Conservation (phyloP, 2,113 vertebrate species). For the Oostethus manadensis region DNA sequence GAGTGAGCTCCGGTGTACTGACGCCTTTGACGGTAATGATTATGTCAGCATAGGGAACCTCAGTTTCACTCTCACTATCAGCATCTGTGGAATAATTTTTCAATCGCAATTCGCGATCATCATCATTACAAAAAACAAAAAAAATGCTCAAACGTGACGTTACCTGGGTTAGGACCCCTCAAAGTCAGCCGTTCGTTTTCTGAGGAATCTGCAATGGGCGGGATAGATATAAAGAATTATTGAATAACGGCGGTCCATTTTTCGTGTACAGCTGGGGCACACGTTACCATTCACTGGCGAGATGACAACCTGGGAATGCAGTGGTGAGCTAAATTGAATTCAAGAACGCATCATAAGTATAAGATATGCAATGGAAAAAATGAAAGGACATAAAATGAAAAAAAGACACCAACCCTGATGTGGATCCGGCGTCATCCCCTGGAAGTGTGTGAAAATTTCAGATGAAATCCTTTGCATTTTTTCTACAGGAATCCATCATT, state of each 20-base stretch:
- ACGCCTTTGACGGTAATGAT: slow-evolving; percentile 70
- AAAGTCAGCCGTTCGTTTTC: slow-evolving; percentile 55
- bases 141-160: background rate
- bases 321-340: slow-evolving; percentile 31
- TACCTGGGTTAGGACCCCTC: slow-evolving; percentile 49
- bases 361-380: background rate
- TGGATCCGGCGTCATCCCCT: slow-evolving; percentile 32
- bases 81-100: slow-evolving; percentile 5
- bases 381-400: background rate
- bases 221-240: background rate
- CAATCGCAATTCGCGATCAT: background rate
- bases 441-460: slow-evolving; percentile 1
- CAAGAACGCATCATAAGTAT: background rate
- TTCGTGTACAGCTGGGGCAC: background rate
- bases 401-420: slow-evolving; percentile 34
- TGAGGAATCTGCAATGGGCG: slow-evolving; percentile 23
- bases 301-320: background rate
- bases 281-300: slow-evolving; percentile 42
- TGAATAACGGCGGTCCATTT: background rate
- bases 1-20: slow-evolving; percentile 70
- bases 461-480: background rate
- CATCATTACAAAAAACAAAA: background rate
- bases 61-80: slow-evolving; percentile 69
- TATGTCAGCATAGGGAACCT: slow-evolving; percentile 77
- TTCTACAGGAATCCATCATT: no score